These are phyloP conservation scores for Eretmochelys imbricata DNA, from an alignment of 2,113 vertebrate genomes.

Conservation along the genomic window DNA sequence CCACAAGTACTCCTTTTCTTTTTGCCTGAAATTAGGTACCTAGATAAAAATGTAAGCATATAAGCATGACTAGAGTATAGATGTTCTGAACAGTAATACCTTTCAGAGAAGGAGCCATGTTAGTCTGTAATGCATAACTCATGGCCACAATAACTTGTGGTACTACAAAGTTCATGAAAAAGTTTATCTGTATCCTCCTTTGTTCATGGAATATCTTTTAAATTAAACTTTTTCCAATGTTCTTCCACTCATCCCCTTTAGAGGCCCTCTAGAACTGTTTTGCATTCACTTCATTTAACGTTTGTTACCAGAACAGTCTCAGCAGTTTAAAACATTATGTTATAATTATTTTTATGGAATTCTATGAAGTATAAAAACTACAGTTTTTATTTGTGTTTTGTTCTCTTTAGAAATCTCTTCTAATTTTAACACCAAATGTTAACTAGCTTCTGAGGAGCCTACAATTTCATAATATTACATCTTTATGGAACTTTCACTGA, in stretches of 20 bases:
- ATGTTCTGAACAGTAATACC: background rate
- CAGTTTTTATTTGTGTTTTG: background rate
- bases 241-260: background rate
- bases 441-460: background rate
- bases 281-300: background rate
- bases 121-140: background rate
- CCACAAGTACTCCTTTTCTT: too few species aligned
- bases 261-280: background rate
- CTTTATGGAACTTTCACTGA: background rate
- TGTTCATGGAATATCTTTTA: background rate
- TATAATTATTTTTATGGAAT: background rate
- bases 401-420: background rate
- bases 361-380: background rate
- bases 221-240: background rate
- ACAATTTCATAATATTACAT: background rate
- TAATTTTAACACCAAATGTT: background rate
- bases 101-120: background rate
- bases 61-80: background rate
- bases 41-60: background rate
- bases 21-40: background rate
- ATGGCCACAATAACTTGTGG: background rate
- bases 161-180: background rate
- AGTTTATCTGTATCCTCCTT: background rate
- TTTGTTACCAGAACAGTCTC: background rate
- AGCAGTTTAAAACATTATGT: background rate